Conservation (phyloP, 2,113 vertebrate species). For the Perca schrenkii region DNA sequence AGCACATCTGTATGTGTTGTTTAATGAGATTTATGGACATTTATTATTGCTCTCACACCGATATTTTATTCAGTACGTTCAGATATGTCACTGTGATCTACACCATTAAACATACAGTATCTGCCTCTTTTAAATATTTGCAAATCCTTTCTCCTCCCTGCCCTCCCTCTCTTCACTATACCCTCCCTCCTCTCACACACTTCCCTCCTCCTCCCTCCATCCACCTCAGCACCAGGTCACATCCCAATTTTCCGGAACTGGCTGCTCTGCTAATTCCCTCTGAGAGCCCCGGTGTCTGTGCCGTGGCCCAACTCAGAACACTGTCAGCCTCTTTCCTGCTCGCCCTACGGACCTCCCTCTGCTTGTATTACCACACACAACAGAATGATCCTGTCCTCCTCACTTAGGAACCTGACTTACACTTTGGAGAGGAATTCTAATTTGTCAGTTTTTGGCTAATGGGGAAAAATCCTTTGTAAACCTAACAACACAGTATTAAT, state of each 20-base stretch:
- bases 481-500: background rate
- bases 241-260: slow-evolving; percentile 61
- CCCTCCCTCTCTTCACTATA: background rate
- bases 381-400: slow-evolving; percentile 19
- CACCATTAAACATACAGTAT: slow-evolving; percentile 16
- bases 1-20: background rate
- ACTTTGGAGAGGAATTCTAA: slow-evolving; percentile 4
- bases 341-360: slow-evolving; percentile 30
- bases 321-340: slow-evolving; percentile 54
- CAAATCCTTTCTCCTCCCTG: background rate
- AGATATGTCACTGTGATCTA: background rate
- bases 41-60: background rate
- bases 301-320: slow-evolving; percentile 35
- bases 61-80: background rate
- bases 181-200: background rate
- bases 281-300: slow-evolving; percentile 59
- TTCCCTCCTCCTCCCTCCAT: slow-evolving; percentile 2
- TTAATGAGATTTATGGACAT: background rate
- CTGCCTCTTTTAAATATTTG: background rate
- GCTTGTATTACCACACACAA: slow-evolving; percentile 26
- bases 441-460: background rate
- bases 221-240: slow-evolving; percentile 59
- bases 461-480: background rate
- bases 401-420: background rate
- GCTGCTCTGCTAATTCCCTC: slow-evolving; percentile 64